Percentiles rank a stretch among this genome's conserved stretches.
Evolutionary conservation across 2,797 vertebrate species (phyloP).

Genomic region (Benthosema pterotum): DNA sequence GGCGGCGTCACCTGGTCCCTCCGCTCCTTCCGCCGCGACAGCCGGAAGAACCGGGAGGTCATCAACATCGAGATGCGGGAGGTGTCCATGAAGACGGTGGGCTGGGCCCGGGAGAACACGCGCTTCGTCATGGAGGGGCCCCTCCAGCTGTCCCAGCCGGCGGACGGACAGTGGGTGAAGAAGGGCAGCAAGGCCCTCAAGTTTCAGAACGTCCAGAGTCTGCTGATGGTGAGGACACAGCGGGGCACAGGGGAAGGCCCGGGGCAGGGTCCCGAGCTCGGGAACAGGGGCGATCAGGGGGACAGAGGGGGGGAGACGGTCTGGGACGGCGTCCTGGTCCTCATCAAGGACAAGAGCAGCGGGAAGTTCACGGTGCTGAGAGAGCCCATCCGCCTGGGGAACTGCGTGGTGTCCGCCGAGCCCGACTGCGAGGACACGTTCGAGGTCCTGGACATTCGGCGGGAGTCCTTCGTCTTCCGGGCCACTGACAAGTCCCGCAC

Average conservation of each 20-base stretch:
- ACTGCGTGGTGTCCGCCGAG: slow-evolving; percentile 90
- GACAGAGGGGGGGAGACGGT: slow-evolving; percentile 77
- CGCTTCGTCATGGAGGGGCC: slow-evolving; percentile 92
- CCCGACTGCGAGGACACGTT: slow-evolving; percentile 90
- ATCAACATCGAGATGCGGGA: slow-evolving; percentile 92
- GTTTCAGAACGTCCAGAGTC: slow-evolving; percentile 91
- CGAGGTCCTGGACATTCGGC: slow-evolving; percentile 90
- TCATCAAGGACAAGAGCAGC: slow-evolving; percentile 92
- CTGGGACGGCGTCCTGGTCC: slow-evolving; percentile 87
- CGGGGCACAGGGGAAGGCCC: slow-evolving; percentile 63
- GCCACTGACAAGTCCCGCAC: slow-evolving; percentile 88
- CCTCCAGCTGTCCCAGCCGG: slow-evolving; percentile 89
- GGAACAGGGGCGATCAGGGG: slow-evolving; percentile 56
- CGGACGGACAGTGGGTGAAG: slow-evolving; percentile 90
- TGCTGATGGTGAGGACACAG: slow-evolving; percentile 87
- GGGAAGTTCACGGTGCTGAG: slow-evolving; percentile 90
- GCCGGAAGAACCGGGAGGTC: slow-evolving; percentile 90
- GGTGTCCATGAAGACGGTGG: slow-evolving; percentile 88
- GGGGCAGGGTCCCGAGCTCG: slow-evolving; percentile 31
- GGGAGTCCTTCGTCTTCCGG: slow-evolving; percentile 90
- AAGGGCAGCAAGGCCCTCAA: slow-evolving; percentile 91
- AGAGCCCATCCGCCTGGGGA: slow-evolving; percentile 88
- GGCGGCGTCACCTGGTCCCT: slow-evolving; percentile 85
- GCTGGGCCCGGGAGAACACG: slow-evolving; percentile 88
- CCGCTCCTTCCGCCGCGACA: slow-evolving; percentile 90